A percentile compares a stretch with the other conserved stretches of the same genome.
These are phyloP conservation scores for Bombus haemorrhoidalis DNA, from an alignment of 1,140 invertebrate genomes.

Conservation along the genomic window DNA sequence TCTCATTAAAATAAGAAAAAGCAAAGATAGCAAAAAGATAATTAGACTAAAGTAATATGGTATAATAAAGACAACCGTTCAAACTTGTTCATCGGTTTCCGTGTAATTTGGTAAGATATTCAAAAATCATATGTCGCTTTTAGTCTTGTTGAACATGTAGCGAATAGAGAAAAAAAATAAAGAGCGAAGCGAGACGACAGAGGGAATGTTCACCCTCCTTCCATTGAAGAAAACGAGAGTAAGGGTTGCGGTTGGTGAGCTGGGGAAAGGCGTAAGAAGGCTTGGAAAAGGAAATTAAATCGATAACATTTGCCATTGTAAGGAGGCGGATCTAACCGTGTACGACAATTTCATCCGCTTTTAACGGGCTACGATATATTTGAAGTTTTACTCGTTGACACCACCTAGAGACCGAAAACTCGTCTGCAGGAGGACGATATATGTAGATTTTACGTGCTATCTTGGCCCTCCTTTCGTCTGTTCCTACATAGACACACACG, in stretches of 20 bases:
- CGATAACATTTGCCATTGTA: conserved; percentile 73
- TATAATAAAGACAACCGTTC: background rate
- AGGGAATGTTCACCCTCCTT: conserved; percentile 36
- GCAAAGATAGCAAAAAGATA: background rate
- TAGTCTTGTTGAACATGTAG: background rate
- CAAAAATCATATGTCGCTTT: too few species aligned
- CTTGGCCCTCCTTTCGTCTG: conserved; percentile 38
- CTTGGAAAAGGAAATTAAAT: conserved; percentile 73
- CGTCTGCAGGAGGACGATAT: conserved; percentile 34
- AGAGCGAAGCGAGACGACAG: conserved; percentile 25
- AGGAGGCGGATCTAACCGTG: conserved; percentile 59
- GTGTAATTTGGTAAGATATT: background rate
- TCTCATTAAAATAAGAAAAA: background rate
- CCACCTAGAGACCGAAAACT: conserved; percentile 19
- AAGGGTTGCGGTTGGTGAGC: background rate
- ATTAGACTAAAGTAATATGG: background rate
- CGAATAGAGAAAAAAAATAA: background rate
- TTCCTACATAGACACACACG: conserved; percentile 10
- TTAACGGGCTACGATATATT: conserved; percentile 61
- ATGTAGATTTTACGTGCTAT: conserved; percentile 57
- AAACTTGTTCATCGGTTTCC: background rate
- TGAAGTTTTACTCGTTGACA: conserved; percentile 66
- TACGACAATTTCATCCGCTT: conserved; percentile 64
- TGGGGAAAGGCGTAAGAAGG: conserved; percentile 34
- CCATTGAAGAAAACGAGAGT: conserved; percentile 28